phyloP scores from a whole-genome alignment of 2,888 invertebrate species.

The Pammene aurita region DNA sequence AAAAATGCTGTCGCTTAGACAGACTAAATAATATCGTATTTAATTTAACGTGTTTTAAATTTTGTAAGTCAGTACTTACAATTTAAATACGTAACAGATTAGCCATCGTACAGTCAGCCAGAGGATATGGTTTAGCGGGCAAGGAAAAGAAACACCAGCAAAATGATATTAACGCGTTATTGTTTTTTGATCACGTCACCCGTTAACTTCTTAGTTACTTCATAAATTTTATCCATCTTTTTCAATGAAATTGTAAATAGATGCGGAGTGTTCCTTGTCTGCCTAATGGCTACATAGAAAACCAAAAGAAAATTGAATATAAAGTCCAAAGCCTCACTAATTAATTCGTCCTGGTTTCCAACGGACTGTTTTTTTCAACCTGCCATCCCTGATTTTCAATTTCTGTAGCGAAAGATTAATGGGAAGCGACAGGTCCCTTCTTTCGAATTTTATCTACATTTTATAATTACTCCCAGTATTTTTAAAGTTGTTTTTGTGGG shows the following conservation, averaged over 20 bases:
- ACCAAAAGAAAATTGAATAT: constrained; percentile 55
- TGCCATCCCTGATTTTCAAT: constrained; percentile 70
- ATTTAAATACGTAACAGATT: too few species aligned
- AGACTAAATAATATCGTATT: too few species aligned
- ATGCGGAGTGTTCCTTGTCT: not conserved
- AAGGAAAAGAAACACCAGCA: too few species aligned
- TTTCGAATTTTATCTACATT: constrained; percentile 56
- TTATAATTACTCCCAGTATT: constrained; percentile 57
- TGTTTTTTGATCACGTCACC: too few species aligned
- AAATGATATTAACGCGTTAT: too few species aligned
- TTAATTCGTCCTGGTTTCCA: constrained; percentile 66
- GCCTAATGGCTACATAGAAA: constrained; percentile 26
- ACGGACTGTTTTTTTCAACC: constrained; percentile 59
- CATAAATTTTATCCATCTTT: not conserved
- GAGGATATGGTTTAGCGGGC: too few species aligned
- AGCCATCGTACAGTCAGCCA: too few species aligned
- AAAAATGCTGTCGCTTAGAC: too few species aligned
- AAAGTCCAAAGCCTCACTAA: constrained; percentile 57
- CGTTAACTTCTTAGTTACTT: not conserved
- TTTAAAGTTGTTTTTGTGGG: constrained; percentile 52
- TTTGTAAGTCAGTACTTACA: too few species aligned
- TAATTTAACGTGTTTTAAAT: too few species aligned
- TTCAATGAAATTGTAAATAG: constrained; percentile 11
- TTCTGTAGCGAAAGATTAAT: constrained; percentile 69
- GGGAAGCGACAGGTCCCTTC: constrained; percentile 56